A percentile compares a stretch with the other conserved stretches of the same genome.
Conservation (phyloP, 2,888 invertebrate species). For the Lathronympha strigana region DNA sequence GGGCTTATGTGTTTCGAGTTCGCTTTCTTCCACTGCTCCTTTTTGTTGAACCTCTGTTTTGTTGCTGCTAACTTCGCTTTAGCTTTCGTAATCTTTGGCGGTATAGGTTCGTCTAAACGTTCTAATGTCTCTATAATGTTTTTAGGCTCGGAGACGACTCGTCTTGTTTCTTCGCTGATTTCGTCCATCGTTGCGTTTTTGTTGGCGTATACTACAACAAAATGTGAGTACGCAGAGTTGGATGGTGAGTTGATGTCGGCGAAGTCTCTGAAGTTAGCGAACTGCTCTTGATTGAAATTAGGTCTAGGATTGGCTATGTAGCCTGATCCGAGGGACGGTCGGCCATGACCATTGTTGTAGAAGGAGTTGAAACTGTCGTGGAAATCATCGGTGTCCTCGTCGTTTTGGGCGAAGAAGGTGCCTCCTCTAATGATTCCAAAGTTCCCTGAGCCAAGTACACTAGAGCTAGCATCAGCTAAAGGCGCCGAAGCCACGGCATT, state of each 20-base stretch:
- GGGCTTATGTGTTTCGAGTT: conserved; percentile 67
- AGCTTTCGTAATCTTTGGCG: conserved; percentile 82
- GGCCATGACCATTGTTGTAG: conserved; percentile 88
- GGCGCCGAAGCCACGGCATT: conserved; percentile 68
- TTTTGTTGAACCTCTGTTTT: conserved; percentile 73
- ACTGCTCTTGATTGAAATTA: conserved; percentile 91
- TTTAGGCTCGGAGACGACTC: conserved; percentile 85
- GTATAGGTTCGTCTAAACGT: conserved; percentile 85
- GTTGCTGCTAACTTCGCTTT: conserved; percentile 86
- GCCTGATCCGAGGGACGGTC: conserved; percentile 85
- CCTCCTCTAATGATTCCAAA: conserved; percentile 94
- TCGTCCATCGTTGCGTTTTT: conserved; percentile 88
- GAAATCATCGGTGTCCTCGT: conserved; percentile 85
- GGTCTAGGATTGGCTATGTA: conserved; percentile 88
- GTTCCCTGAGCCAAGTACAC: conserved; percentile 92
- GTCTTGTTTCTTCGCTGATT: conserved; percentile 73
- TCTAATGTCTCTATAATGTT: conserved; percentile 93
- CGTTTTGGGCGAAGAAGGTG: conserved; percentile 91
- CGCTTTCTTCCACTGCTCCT: conserved; percentile 76
- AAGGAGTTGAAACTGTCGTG: conserved; percentile 85
- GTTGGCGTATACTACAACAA: conserved; percentile 92
- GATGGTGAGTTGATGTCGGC: conserved; percentile 94
- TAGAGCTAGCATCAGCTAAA: conserved; percentile 82
- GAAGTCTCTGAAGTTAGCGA: conserved; percentile 95
- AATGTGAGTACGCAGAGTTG: conserved; percentile 91